Percentiles rank a stretch among this genome's conserved stretches.
These are phyloP conservation scores for Panagrolaimus sp. DNA, from an alignment of 1,140 invertebrate genomes.

Conservation along the genomic window DNA sequence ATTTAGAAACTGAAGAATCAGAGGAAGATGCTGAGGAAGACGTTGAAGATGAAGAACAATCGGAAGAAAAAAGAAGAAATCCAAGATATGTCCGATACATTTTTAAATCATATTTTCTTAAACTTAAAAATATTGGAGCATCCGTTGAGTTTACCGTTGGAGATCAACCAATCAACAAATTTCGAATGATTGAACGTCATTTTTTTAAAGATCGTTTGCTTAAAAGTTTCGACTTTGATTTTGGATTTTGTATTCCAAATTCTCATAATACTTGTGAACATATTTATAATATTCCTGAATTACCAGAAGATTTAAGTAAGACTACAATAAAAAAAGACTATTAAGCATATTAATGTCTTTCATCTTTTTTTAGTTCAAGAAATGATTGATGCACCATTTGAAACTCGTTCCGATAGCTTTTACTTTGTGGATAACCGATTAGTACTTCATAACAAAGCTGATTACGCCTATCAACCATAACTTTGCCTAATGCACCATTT, in stretches of 20 bases:
- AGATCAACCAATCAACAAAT: constrained; percentile 80
- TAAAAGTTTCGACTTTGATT: constrained; percentile 99
- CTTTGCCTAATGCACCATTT: neutral
- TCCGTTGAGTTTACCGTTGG: constrained; percentile 97
- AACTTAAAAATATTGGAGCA: constrained; percentile 82
- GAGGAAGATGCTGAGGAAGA: constrained; percentile 16
- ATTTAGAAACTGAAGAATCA: neutral
- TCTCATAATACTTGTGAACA: constrained; percentile 96
- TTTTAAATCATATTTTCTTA: constrained; percentile 70
- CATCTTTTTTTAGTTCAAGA: constrained; percentile 74
- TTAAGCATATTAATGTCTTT: neutral
- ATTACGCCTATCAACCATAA: constrained; percentile 76
- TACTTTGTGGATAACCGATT: constrained; percentile 94
- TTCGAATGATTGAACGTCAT: constrained; percentile 96
- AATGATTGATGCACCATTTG: constrained; percentile 90
- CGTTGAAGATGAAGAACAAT: constrained; percentile 23
- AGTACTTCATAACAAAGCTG: constrained; percentile 98
- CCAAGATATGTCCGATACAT: constrained; percentile 93
- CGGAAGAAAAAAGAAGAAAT: constrained; percentile 23
- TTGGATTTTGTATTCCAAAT: constrained; percentile 96
- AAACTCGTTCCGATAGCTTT: constrained; percentile 94
- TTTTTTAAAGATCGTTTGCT: constrained; percentile 86
- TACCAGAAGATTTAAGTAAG: constrained; percentile 78
- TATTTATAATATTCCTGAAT: constrained; percentile 92
- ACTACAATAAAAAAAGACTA: constrained; percentile 19